Base-by-base conservation (phyloP, 2,113 vertebrate species). In the Calypte anna region DNA sequence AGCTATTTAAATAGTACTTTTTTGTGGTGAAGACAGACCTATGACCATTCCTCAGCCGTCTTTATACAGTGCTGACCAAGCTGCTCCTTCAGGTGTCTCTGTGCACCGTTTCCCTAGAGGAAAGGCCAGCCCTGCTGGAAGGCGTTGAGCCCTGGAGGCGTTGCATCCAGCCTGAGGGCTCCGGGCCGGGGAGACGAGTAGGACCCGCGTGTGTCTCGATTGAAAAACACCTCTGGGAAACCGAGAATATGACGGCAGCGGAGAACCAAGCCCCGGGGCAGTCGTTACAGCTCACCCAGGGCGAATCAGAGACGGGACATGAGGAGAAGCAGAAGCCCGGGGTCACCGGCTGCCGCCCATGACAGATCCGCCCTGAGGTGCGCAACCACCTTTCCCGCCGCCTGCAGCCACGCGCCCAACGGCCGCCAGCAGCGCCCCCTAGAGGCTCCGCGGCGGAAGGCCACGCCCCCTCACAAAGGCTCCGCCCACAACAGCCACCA, bases 231-330 rank as follows among this genome's bases (percentile, higher is more conserved):
- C 46, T 38, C 9, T 5, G 18, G 4, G n/a, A 28, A 18, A 1
- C 2, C 5, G 4, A 25, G 15, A 7, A 20, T 8, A 5, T 0
- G 51, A 53, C 7, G 20, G n/a, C 12, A 22, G 9, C 3, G 1
- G 46, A 46, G 6, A 1, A 0, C 5, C 4, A 6, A 6, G 0
- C 3, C 1, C 5, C 21, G 7, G 2, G 8, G 1, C 2, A 5
- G 2, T 2, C 0, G 27, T 0, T 0, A 18, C 4, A 1, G 7
- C 4, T 8, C 12, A 5, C 0, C 3, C 2, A 2, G 6, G 3
- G 9, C 19, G 19, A 5, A 11, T 22, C 3, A 12, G 0, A 6
- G 3, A 2, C 1, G 1, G 3, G 6, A 1, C 3, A 1, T 2
- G 10, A 3, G 1, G 3, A 3, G 1, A 1, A 7, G 6, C 4